Base-by-base conservation (phyloP, 1,140 invertebrate species). In the Habropoda laboriosa region DNA sequence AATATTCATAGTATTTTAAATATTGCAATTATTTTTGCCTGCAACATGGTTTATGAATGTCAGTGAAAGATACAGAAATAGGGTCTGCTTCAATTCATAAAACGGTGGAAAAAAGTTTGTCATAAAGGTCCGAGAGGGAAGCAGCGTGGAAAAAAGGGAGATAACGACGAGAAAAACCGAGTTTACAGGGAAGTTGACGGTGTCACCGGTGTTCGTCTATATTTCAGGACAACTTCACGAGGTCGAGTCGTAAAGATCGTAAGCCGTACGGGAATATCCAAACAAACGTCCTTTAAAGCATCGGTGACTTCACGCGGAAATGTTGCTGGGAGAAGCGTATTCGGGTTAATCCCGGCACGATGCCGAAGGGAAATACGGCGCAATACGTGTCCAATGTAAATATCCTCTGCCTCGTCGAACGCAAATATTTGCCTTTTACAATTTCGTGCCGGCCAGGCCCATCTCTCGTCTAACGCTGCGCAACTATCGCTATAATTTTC, bases 371-470 rank as follows among this genome's bases (percentile, higher is more conserved):
- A 80, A 81, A 80, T 80, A 80, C 79, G 71, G 72, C 42, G 66
- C 80, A 73, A 80, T 82, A 82, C 80, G 53, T 64, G 78, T 66
- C 60, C 61, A 74, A 81, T 72, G 80, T 47, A 82, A 82, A 82
- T 79, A 80, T 67, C 42, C 79, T 47, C 3, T 38, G 67, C 53
- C 64, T 82, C 67, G 68, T 82, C 72, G 78, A 82, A 49, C 6
- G 38, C 68, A 80, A 82, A 82, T 80, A 81, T 78, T 78, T 78
- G 66, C 58, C 55, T 64, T 79, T 72, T 81, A 79, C 70, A 64
- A 81, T 60, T 81, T 73, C 32, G 45, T 12, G 45, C 27, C 30
- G 6, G 6, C 38, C n/a, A n/a, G n/a, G n/a, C n/a, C n/a, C 0
- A n/a, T 5, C 21, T 61, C 21, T 24, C 6, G n/a, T 7, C 32